Percentiles rank a stretch among this genome's conserved stretches.
Evolutionary conservation across 2,888 invertebrate species (phyloP).

Genomic region (Clanis bilineata): DNA sequence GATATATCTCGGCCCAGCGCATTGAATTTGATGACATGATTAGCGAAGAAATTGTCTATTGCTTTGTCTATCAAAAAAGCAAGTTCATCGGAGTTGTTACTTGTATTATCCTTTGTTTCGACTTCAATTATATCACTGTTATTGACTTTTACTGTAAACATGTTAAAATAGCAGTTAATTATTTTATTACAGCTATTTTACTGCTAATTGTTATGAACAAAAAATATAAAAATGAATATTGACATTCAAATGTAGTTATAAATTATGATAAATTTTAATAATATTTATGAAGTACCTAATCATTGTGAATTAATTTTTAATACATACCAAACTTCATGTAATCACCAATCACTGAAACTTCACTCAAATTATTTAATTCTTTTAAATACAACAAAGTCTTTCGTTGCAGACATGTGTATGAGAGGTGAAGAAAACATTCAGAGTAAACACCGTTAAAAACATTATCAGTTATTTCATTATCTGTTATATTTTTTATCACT

Average conservation of each 20-base stretch:
- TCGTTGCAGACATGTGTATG: constrained; percentile 81
- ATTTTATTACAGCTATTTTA: too few species aligned
- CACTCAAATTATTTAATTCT: constrained; percentile 74
- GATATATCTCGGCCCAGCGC: constrained; percentile 61
- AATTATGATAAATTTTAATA: neutral
- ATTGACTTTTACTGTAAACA: constrained; percentile 53
- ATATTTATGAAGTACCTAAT: neutral
- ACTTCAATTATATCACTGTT: constrained; percentile 33
- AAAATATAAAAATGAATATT: neutral
- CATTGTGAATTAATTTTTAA: neutral
- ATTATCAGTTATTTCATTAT: constrained; percentile 41
- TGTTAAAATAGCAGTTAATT: neutral
- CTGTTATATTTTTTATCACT: constrained; percentile 22
- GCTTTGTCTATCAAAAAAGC: constrained; percentile 74
- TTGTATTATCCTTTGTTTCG: constrained; percentile 22
- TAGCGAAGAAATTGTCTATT: constrained; percentile 81
- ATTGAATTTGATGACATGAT: constrained; percentile 72
- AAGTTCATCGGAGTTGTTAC: constrained; percentile 50
- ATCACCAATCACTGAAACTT: constrained; percentile 80
- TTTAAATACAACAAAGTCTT: constrained; percentile 82
- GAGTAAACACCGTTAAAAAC: constrained; percentile 77
- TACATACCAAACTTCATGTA: constrained; percentile 79
- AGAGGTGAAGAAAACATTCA: constrained; percentile 80
- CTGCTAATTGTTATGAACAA: too few species aligned
- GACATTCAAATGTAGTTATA: neutral